phyloP scores from a whole-genome alignment of 1,140 invertebrate species.

The Macrocentrus cingulum region DNA sequence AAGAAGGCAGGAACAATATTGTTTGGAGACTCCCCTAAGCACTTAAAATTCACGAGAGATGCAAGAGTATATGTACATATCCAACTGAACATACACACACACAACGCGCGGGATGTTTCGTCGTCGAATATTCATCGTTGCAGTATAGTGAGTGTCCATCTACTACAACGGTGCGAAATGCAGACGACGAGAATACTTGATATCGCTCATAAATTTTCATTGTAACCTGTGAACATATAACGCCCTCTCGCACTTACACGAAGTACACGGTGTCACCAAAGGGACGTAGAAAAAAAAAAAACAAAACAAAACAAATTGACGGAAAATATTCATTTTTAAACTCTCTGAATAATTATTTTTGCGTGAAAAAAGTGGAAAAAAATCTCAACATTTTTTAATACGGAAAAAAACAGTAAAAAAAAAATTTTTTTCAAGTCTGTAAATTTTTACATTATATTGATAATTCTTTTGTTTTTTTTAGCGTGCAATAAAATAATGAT shows the following conservation, averaged over 20 bases:
- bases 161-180: conserved; percentile 12
- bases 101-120: conserved; percentile 7
- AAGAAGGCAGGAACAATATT: background rate
- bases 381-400: no score
- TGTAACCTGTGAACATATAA: conserved; percentile 21
- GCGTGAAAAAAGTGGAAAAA: no score
- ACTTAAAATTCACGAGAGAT: conserved; percentile 14
- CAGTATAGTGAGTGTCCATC: conserved; percentile 17
- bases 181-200: conserved; percentile 24
- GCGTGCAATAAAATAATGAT: no score
- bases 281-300: no score
- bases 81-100: conserved; percentile 11
- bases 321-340: no score
- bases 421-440: no score
- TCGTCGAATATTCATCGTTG: conserved; percentile 26
- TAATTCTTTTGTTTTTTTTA: no score
- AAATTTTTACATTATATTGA: no score
- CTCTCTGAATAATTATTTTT: no score
- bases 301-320: no score
- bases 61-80: conserved; percentile 3
- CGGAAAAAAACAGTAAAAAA: no score
- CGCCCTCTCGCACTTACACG: conserved; percentile 10
- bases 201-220: conserved; percentile 39
- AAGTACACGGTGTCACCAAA: background rate
- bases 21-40: conserved; percentile 3